A percentile compares a stretch with the other conserved stretches of the same genome.
Evolutionary conservation across 1,140 invertebrate genomes (phyloP).

Genomic region (Heliconius hermathena): DNA sequence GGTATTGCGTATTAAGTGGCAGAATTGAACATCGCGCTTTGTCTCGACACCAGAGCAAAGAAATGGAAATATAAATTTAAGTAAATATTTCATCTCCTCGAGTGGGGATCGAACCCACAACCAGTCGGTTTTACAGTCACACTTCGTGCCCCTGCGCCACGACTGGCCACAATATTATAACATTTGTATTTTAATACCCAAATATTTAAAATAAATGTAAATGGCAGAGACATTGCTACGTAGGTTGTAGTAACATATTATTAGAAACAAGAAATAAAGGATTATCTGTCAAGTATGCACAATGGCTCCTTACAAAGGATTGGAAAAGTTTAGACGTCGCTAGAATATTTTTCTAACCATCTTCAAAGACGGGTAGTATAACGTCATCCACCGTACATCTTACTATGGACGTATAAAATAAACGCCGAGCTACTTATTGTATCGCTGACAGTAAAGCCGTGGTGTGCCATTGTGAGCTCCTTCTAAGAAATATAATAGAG

Average conservation of each 20-base stretch:
- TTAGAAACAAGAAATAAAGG: constrained; percentile 17
- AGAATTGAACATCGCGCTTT: too few species aligned
- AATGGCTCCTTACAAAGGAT: constrained; percentile 22
- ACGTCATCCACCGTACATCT: constrained; percentile 48
- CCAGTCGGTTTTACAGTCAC: too few species aligned
- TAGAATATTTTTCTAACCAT: constrained; percentile 22
- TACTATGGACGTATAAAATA: constrained; percentile 59
- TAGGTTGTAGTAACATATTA: background rate
- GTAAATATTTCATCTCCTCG: too few species aligned
- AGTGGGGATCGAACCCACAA: too few species aligned
- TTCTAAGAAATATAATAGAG: constrained; percentile 75
- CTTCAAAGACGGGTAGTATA: constrained; percentile 37
- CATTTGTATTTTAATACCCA: too few species aligned
- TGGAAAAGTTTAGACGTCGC: constrained; percentile 43
- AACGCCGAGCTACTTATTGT: constrained; percentile 71
- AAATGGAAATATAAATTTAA: too few species aligned
- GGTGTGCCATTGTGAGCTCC: constrained; percentile 63
- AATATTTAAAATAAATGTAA: background rate
- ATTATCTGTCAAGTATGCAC: constrained; percentile 24
- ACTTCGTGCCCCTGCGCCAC: too few species aligned
- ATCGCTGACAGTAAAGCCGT: constrained; percentile 72
- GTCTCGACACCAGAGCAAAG: too few species aligned
- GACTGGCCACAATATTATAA: too few species aligned
- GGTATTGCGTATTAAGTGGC: too few species aligned
- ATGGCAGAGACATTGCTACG: background rate